Evolutionary conservation across 2,113 vertebrate species (phyloP), one percentile per base, ranked within the genome.

Genomic region (Rhinogobius similis): DNA sequence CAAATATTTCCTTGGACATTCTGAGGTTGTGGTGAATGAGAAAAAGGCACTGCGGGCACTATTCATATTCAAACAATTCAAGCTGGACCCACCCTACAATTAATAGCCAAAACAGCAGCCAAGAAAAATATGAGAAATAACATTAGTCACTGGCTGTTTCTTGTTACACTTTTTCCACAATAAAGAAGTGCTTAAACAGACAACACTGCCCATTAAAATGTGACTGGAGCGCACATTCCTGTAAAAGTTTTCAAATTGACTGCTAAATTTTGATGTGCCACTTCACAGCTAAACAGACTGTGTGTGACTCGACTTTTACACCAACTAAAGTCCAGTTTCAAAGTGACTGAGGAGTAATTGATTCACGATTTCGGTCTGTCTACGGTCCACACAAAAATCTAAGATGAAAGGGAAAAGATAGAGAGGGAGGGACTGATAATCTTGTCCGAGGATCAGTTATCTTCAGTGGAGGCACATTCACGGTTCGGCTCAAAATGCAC

Each of bases 401-500:
- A 21, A 66, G 68, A 67, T 73, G 39, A 77, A 79, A 77, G 61
- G 59, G 20, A 50, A 71, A 38, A 46, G 23, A 26, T 26, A 65
- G 16, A 56, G 48, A 39, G 12, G 12, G 56, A 72, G 50, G 78
- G 74, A 48, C 44, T 71, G n/a, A 67, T 61, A 61, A 61, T 61
- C 58, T 61, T 36, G 29, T 21, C 52, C 52, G 38, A 63, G 39
- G 13, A 62, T 78, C 50, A 68, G 66, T 79, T 10, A 71, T 77
- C 72, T 44, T 65, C 70, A 59, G 21, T 14, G 53, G 48, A 43
- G 27, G 75, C 77, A 65, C 67, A 70, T 50, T 4, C 63, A 67
- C 36, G 0, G 56, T 82, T 72, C 46, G 67, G 11, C 29, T 72
- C 53, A 77, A 62, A 82, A 78, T 84, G 70, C 69, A 64, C 81